phyloP scores from a whole-genome alignment of 53 echinoderm and acorn worm species.

The Zoroaster sp. region DNA sequence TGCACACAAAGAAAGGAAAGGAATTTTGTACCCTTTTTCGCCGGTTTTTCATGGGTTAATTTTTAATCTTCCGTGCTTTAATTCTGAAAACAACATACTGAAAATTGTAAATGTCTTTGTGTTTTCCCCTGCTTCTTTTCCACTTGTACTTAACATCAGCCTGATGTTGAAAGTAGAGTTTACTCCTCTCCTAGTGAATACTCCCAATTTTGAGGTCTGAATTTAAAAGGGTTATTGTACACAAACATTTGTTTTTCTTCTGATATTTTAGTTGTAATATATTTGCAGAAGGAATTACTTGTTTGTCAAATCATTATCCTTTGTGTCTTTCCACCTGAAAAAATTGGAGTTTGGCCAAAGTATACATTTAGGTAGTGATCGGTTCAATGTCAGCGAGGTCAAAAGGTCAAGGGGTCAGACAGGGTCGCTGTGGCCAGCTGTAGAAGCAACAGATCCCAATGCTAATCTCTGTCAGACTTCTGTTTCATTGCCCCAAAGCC shows the following conservation, averaged over 20 bases:
- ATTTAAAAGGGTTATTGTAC: background rate
- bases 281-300: background rate
- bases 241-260: background rate
- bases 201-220: background rate
- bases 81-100: background rate
- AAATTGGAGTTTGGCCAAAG: background rate
- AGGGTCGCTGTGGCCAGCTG: constrained; percentile 23
- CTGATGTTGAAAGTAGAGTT: background rate
- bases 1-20: no score
- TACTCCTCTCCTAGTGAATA: no score
- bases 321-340: background rate
- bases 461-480: constrained; percentile 19
- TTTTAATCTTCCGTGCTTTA: background rate
- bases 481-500: background rate
- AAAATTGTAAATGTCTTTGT: background rate
- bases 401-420: constrained; percentile 4
- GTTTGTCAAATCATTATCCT: background rate
- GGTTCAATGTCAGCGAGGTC: background rate
- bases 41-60: background rate
- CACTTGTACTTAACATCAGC: no score
- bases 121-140: background rate
- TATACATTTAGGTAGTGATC: background rate
- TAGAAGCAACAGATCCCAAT: background rate
- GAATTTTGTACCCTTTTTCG: no score
- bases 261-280: background rate